These are phyloP conservation scores for Gymnocephalus cernua DNA, from an alignment of 2,113 vertebrate species.

Conservation along the genomic window DNA sequence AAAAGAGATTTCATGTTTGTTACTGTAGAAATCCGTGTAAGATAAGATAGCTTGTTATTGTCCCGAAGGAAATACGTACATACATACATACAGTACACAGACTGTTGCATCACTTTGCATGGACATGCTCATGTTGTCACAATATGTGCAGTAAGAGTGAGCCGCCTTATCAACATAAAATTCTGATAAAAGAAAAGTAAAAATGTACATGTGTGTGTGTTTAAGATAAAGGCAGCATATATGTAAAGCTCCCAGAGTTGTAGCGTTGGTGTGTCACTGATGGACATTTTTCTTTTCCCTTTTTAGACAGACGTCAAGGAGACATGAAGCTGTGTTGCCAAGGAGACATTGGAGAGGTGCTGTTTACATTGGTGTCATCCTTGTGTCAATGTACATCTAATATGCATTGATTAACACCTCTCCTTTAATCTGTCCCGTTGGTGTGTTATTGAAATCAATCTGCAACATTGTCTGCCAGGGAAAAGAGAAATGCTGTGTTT, in stretches of 20 bases:
- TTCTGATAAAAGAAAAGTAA: too few species aligned
- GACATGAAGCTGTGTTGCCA: conserved; percentile 24
- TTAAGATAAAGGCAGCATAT: too few species aligned
- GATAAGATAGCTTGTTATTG: too few species aligned
- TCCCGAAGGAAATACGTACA: too few species aligned
- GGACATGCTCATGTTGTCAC: too few species aligned
- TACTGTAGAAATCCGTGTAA: not conserved
- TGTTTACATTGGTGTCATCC: not conserved
- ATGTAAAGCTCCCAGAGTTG: not conserved
- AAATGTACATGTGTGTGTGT: too few species aligned
- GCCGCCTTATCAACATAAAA: too few species aligned
- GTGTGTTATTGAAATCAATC: conserved; percentile 26
- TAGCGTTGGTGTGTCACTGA: not conserved
- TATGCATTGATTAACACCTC: not conserved
- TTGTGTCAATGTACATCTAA: not conserved
- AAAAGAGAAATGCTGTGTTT: not conserved
- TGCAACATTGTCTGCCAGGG: not conserved
- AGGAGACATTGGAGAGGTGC: not conserved
- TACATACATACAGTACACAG: too few species aligned
- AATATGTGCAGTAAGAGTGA: too few species aligned
- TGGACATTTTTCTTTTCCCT: not conserved
- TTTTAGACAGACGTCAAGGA: conserved; percentile 43
- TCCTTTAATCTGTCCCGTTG: not conserved
- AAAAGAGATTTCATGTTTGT: not conserved
- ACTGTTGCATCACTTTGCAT: too few species aligned